A percentile compares a stretch with the other conserved stretches of the same genome.
phyloP scores from a whole-genome alignment of 2,797 vertebrate genomes.

The Galaxias olidus region DNA sequence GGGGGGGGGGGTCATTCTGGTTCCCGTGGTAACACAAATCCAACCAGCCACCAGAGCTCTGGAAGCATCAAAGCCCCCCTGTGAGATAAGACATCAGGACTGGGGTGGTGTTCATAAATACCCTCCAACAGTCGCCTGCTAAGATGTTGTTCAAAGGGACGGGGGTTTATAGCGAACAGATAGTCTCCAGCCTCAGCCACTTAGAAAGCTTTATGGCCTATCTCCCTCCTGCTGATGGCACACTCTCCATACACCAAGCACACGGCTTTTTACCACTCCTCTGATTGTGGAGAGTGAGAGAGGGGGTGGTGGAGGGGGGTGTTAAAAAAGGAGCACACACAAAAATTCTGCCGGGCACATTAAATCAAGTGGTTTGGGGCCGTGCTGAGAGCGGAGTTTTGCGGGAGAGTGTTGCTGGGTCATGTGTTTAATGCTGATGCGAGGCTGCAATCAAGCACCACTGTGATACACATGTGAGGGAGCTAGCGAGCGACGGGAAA shows the following conservation, averaged over 20 bases:
- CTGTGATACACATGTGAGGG: neutral
- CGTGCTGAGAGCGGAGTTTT: neutral
- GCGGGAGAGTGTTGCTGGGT: neutral
- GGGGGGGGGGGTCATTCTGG: neutral
- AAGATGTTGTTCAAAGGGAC: neutral
- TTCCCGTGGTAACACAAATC: neutral
- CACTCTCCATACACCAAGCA: constrained; percentile 5
- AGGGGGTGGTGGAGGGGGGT: neutral
- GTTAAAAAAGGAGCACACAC: neutral
- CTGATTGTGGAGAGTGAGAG: no score
- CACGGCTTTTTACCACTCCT: neutral
- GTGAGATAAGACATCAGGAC: neutral
- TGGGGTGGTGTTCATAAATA: constrained; percentile 2
- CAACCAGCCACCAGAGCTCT: neutral
- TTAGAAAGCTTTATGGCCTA: constrained; percentile 15
- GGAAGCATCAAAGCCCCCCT: neutral
- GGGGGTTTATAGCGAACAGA: neutral
- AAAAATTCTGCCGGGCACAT: neutral
- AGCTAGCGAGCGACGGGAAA: neutral
- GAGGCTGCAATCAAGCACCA: neutral
- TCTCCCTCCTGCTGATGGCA: constrained; percentile 1
- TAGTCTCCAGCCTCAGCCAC: constrained; percentile 11
- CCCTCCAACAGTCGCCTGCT: neutral
- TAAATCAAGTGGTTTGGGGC: neutral
- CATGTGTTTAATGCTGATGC: neutral